These are phyloP conservation scores for Bellardia pandia DNA, from an alignment of 2,888 invertebrate species.

Conservation along the genomic window DNA sequence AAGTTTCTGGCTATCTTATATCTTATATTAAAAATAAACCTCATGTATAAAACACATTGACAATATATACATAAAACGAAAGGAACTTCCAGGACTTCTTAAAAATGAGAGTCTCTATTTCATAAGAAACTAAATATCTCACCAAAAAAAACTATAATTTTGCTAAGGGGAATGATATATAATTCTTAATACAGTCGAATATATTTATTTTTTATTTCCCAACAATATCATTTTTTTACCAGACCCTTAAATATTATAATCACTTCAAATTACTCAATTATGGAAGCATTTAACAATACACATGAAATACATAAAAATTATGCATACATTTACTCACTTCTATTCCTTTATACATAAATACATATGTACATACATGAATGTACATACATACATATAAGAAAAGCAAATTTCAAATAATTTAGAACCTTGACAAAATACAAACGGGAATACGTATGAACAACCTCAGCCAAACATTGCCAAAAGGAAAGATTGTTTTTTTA, in stretches of 20 bases:
- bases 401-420: constrained; percentile 29
- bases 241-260: constrained; percentile 45
- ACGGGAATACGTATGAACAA: constrained; percentile 17
- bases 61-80: too few species aligned
- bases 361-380: not conserved
- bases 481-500: constrained; percentile 29
- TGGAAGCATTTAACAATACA: constrained; percentile 60
- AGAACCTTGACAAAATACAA: constrained; percentile 33
- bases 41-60: too few species aligned
- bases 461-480: constrained; percentile 48
- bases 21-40: too few species aligned
- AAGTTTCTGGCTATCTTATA: too few species aligned
- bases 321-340: constrained; percentile 46
- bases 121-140: too few species aligned
- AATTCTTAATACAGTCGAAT: too few species aligned
- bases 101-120: too few species aligned
- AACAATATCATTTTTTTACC: not conserved
- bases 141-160: too few species aligned
- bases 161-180: too few species aligned
- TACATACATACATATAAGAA: too few species aligned
- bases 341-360: not conserved
- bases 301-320: constrained; percentile 34
- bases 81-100: too few species aligned
- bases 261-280: constrained; percentile 71
- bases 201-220: not conserved